Conservation (phyloP, 2,797 vertebrate species). For the Petrocephalus schoutedeni region DNA sequence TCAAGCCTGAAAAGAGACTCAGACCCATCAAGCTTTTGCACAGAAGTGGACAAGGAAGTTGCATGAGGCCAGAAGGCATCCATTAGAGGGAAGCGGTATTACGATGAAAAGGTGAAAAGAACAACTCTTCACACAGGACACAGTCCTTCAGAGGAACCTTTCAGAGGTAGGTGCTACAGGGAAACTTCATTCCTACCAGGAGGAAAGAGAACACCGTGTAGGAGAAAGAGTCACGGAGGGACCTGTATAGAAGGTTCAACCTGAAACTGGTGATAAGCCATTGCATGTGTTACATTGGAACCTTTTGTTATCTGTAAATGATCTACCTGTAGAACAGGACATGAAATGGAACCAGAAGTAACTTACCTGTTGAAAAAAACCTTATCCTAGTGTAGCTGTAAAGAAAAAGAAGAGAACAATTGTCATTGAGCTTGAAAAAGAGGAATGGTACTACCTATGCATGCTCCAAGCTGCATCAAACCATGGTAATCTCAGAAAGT, state of each 20-base stretch:
- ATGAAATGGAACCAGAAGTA: not conserved
- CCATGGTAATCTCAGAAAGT: no score
- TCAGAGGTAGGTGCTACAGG: not conserved
- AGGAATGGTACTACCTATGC: no score
- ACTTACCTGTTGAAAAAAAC: not conserved
- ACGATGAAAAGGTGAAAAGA: not conserved
- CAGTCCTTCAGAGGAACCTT: not conserved
- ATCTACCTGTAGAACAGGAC: no score
- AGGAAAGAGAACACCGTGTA: not conserved
- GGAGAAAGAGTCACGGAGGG: not conserved
- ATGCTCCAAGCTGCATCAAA: no score
- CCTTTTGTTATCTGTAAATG: not conserved
- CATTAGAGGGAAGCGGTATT: not conserved
- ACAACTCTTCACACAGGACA: not conserved
- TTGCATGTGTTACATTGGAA: not conserved
- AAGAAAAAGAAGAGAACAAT: not conserved
- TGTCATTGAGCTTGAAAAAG: no score
- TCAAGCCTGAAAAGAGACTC: not conserved
- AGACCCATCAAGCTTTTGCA: slow-evolving; percentile 15
- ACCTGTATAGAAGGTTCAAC: not conserved
- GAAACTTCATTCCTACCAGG: not conserved
- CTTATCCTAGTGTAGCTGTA: not conserved
- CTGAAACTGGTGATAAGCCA: not conserved
- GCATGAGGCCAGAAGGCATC: not conserved
- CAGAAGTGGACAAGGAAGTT: not conserved